Evolutionary conservation across 2,113 vertebrate genomes (phyloP), one percentile per base, ranked within the genome.

Genomic region (Neodon shergylaensis): DNA sequence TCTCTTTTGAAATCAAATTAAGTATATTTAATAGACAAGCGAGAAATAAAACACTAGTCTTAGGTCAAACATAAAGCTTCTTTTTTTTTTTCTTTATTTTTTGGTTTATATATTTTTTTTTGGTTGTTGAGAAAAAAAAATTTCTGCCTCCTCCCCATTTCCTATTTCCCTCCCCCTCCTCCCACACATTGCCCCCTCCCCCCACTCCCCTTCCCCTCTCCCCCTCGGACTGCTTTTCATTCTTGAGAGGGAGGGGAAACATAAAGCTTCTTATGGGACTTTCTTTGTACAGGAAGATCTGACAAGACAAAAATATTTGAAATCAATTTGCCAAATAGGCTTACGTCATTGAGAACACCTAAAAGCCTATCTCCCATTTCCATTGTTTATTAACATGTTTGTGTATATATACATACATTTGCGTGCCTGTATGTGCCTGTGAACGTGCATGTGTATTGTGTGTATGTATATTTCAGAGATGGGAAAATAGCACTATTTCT

Each of bases 281-380:
- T 63, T 49, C 9, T n/a, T 87, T 19, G 26, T 42, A 49, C 9
- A 31, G 8, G 47, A 1, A 90, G 39, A 73, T 79, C 28, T 73
- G 7, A 92, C 66, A 13, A 54, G 39, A 86, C 7, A 92, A 61
- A 31, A 47, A 94, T 63, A 4, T 87, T 92, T 61, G 39, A 94
- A 94, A 95, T 76, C 83, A 94, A 83, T 90, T 73, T 47, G 12
- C 31, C 11, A 83, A 83, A 86, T 87, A 61, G 52, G 42, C 26
- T 83, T 33, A 77, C 44, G 95, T 94, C 78, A 84, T 84, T 77
- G 13, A 90, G 72, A 36, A 73, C 36, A 79, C 7, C 92, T 95
- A 88, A 88, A 92, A 90, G 68, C 1, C 36, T 31, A 90, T 74
- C 12, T 58, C 22, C 3, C 83, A 39, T 66, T 94, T 44, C 7